These are phyloP conservation scores for Stomorhina lunata DNA, from an alignment of 2,888 invertebrate genomes.

Conservation along the genomic window DNA sequence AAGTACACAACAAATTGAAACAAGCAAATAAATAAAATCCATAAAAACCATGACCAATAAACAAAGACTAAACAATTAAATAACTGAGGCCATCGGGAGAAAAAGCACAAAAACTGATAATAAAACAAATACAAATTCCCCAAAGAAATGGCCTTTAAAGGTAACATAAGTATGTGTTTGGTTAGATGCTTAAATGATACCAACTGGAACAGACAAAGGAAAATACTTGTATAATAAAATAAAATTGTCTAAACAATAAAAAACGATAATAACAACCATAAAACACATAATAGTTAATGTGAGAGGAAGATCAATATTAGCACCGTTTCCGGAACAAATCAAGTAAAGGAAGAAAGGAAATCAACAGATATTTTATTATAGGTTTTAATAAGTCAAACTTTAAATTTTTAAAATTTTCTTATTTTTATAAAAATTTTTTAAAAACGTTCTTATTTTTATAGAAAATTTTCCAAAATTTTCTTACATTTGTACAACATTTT, in stretches of 20 bases:
- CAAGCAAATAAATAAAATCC: constrained; percentile 6
- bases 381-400: too few relatives aligned
- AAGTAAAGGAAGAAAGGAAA: too few relatives aligned
- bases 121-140: constrained; percentile 14
- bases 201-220: background rate
- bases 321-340: background rate
- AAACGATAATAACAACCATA: constrained; percentile 22
- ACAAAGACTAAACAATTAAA: constrained; percentile 55
- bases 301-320: constrained; percentile 10
- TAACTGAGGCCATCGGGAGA: constrained; percentile 38
- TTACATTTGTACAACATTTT: too few relatives aligned
- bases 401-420: too few relatives aligned
- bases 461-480: too few relatives aligned
- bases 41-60: constrained; percentile 39
- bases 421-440: too few relatives aligned
- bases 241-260: constrained; percentile 43
- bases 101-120: constrained; percentile 22
- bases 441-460: too few relatives aligned
- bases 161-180: background rate
- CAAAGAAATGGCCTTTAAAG: constrained; percentile 12
- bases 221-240: constrained; percentile 9
- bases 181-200: background rate
- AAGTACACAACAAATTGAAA: background rate
- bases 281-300: constrained; percentile 47
- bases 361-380: too few relatives aligned